Evolutionary conservation across 2,113 vertebrate genomes (phyloP), one percentile per base, ranked within the genome.

Genomic region (Scopus umbretta): DNA sequence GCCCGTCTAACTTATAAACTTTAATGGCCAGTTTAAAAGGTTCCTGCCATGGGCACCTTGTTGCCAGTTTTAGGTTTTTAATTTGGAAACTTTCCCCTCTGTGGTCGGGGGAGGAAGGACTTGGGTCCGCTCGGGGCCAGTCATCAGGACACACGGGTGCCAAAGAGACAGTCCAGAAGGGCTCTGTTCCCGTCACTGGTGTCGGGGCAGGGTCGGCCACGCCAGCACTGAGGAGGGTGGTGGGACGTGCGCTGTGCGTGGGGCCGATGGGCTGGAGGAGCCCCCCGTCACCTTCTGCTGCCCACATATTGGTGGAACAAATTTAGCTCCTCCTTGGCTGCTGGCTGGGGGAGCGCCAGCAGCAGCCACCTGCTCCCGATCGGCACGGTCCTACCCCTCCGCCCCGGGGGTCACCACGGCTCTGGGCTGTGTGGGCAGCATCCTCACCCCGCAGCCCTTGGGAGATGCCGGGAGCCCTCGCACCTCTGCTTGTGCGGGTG

Each of bases 31-130:
- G 97, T 98, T 98, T 98, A 98, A 98, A 98, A 98, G 97, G 98
- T 98, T 98, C 96, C 98, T 98, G 96, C 98, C 97, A 98, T 97
- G 97, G 98, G 97, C 97, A 98, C 98, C 98, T 98, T 97, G 97
- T 98, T 98, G 97, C 98, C 98, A 97, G 97, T 98, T 98, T 98
- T 98, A 98, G 98, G 97, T 97, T 98, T 98, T 98, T 98, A 98
- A 98, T 98, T 98, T 98, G 98, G 98, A 98, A 98, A 98, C 96
- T 98, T 98, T 97, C 94, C 96, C 94, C 95, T 97, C 97, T 98
- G 98, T 98, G 98, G 98, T 98, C 42, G 83, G 85, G 95, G 94
- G 93, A 98, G 98, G 97, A 98, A 98, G 97, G 96, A 97, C 96
- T 98, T 94, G 96, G 96, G 97, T 96, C 97, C 63, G 52, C 96